phyloP scores from a whole-genome alignment of 2,888 invertebrate genomes.

The Julus scandinavius region DNA sequence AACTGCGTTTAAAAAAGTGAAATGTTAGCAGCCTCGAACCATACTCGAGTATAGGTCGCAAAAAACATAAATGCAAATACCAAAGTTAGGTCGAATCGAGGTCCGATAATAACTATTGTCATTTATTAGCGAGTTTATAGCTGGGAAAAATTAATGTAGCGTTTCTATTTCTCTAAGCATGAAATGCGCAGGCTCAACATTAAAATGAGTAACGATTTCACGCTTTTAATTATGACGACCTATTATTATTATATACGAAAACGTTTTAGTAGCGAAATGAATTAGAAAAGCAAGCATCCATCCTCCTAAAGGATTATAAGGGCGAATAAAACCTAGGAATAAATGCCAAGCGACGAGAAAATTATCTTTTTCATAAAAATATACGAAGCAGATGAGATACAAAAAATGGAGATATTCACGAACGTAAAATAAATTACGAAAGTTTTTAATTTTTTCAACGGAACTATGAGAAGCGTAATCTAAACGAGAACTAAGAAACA shows the following conservation, averaged over 20 bases:
- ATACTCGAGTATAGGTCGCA: too few relatives aligned
- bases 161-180: background rate
- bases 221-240: conserved; percentile 21
- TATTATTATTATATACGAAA: background rate
- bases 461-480: background rate
- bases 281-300: conserved; percentile 28
- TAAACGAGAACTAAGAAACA: background rate
- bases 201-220: conserved; percentile 14
- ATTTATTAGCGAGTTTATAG: conserved; percentile 23
- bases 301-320: background rate
- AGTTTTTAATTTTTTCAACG: background rate
- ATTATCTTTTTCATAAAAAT: conserved; percentile 20
- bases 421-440: conserved; percentile 24
- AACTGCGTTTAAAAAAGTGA: too few relatives aligned
- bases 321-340: background rate
- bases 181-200: conserved; percentile 18
- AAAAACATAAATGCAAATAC: background rate
- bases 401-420: background rate
- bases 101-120: conserved; percentile 21
- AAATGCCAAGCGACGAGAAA: background rate
- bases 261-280: conserved; percentile 12
- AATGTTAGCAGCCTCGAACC: too few relatives aligned
- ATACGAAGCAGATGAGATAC: background rate
- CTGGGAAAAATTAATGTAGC: conserved; percentile 29
- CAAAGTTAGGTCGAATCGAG: background rate